Conservation (phyloP, 2,888 invertebrate genomes). For the Troglohyphantes excavatus region DNA sequence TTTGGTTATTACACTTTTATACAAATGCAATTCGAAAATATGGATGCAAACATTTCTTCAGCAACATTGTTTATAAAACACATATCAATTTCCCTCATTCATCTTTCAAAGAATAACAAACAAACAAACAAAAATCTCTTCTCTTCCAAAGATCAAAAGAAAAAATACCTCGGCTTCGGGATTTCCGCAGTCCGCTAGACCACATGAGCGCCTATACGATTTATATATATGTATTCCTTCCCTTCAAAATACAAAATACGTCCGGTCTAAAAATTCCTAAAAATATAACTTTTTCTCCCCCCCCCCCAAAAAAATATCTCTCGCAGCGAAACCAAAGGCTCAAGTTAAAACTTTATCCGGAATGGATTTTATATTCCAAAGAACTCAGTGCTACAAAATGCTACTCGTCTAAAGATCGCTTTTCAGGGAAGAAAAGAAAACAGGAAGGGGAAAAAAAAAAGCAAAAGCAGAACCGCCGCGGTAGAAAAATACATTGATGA, state of each 20-base stretch:
- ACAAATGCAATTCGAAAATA: background rate
- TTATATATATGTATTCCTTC: background rate
- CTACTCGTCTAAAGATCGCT: constrained; percentile 24
- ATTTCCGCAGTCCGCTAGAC: constrained; percentile 27
- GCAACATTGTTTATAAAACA: constrained; percentile 5
- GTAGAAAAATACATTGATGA: constrained; percentile 71
- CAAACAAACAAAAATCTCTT: background rate
- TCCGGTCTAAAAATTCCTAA: background rate
- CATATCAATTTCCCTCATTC: background rate
- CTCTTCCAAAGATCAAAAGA: background rate
- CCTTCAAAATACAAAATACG: background rate
- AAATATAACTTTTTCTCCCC: constrained; percentile 18
- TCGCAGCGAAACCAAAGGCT: background rate
- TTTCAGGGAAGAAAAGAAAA: background rate
- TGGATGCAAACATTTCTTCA: background rate
- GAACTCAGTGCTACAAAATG: constrained; percentile 53
- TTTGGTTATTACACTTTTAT: no score
- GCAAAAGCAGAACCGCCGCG: constrained; percentile 9
- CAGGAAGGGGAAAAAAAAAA: constrained; percentile 4
- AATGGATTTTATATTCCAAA: constrained; percentile 37
- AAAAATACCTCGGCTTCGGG: constrained; percentile 5
- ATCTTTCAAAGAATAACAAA: background rate
- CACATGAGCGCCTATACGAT: background rate
- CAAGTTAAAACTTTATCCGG: constrained; percentile 41
- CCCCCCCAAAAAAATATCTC: constrained; percentile 17